These are phyloP conservation scores for Maniola hyperantus DNA, from an alignment of 2,888 invertebrate species.

Conservation along the genomic window DNA sequence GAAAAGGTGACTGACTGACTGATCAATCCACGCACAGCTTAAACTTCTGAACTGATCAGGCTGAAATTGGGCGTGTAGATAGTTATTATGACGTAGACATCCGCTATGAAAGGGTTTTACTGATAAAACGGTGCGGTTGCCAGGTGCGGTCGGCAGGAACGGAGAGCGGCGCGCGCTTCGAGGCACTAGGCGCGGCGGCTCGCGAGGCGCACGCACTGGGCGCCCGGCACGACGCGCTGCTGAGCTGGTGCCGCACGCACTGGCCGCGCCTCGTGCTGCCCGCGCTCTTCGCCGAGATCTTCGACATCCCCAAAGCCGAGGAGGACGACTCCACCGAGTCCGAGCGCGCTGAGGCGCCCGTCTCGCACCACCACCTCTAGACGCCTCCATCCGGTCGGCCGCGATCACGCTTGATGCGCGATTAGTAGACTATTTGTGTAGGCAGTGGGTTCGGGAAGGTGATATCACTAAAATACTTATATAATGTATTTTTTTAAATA, in stretches of 20 bases:
- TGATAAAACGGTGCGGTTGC: background rate
- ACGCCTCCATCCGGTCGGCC: background rate
- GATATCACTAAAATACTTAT: too few species aligned
- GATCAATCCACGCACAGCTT: too few species aligned
- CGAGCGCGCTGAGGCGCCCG: constrained; percentile 40
- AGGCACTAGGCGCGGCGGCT: constrained; percentile 59
- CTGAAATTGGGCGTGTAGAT: too few species aligned
- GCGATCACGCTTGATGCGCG: background rate
- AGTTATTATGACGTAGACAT: too few species aligned
- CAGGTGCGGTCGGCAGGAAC: background rate
- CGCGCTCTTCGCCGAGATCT: constrained; percentile 97
- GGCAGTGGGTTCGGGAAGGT: too few species aligned
- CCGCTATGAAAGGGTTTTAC: too few species aligned
- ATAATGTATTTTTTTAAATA: too few species aligned
- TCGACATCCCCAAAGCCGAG: constrained; percentile 91
- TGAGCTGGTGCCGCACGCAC: constrained; percentile 95
- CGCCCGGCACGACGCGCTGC: constrained; percentile 90
- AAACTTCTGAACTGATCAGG: too few species aligned
- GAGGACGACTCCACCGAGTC: constrained; percentile 50
- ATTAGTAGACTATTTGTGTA: too few species aligned
- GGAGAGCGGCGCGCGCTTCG: constrained; percentile 53
- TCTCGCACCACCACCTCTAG: constrained; percentile 21
- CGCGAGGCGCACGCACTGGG: constrained; percentile 91
- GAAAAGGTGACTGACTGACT: too few species aligned
- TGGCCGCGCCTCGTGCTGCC: constrained; percentile 94